Percentiles rank a stretch among this genome's conserved stretches.
These are phyloP conservation scores for Vespertilio murinus DNA, from an alignment of 2,797 vertebrate genomes.

Conservation along the genomic window DNA sequence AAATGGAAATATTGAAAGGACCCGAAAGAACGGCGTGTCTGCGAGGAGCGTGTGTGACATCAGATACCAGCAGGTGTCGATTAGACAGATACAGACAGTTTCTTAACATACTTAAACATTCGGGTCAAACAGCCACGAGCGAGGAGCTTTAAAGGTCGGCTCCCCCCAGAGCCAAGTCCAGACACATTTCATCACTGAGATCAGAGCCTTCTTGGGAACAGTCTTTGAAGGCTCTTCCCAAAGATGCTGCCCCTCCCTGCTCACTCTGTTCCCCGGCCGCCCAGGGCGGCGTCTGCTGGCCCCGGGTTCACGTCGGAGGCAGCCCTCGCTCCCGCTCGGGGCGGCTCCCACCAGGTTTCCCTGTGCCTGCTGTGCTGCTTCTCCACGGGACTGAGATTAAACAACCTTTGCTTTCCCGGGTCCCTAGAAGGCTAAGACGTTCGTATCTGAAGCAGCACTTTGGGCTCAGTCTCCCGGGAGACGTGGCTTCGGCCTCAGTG, in stretches of 20 bases:
- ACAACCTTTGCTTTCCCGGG: not conserved
- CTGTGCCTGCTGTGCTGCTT: not conserved
- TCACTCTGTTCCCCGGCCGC: not conserved
- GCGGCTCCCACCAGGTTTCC: not conserved
- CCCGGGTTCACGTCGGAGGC: not conserved
- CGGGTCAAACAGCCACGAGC: constrained; percentile 57
- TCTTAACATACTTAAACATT: constrained; percentile 44
- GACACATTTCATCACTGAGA: constrained; percentile 25
- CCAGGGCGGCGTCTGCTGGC: not conserved
- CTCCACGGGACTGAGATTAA: not conserved
- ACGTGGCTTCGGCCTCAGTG: not conserved
- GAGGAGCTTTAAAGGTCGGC: constrained; percentile 50
- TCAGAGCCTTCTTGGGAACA: constrained; percentile 12
- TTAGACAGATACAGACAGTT: constrained; percentile 49
- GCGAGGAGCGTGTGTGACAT: not conserved
- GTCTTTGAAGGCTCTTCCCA: not conserved
- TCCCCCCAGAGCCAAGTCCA: constrained; percentile 43
- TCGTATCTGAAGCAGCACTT: not conserved
- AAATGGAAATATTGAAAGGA: constrained; percentile 60
- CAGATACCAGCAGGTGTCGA: constrained; percentile 61
- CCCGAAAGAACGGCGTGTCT: constrained; percentile 47
- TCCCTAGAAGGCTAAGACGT: not conserved
- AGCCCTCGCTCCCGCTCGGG: not conserved
- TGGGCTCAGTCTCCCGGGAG: not conserved
- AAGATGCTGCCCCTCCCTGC: not conserved